Evolutionary conservation across 64 coral and sea anemone species (phyloP), one percentile per base, ranked within the genome.

Genomic region (Actinia equina): DNA sequence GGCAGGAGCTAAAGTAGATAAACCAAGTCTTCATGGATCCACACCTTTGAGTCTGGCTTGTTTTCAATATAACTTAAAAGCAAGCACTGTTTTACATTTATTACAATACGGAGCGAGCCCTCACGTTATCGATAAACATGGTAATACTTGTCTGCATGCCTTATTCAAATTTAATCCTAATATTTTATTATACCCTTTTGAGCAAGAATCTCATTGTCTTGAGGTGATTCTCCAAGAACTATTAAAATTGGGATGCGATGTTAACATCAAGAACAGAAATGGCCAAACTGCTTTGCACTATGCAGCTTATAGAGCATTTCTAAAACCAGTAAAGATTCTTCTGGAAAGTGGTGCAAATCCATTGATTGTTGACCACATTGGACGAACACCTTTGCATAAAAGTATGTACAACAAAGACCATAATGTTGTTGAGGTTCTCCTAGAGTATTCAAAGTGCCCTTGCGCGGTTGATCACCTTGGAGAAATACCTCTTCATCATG

Each of bases 371-470:
- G 86, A 87, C 52, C 46, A 87, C 42, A 49, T 87, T 87, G 86
- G 86, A 55, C 71, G 86, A 55, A 87, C 86, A 87, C 86, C 86
- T 23, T 55, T 87, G 3, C 86, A 87, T 87, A 27, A 56, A 49
- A 76, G 86, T 55, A 87, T 87, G 86, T 87, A 56, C 44, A 87
- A 87, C 70, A 49, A 11, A 5, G 25, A 56, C 52, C 17, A 41
- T 77, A 41, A 78, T 19, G 86, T 87, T 87, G 46, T 78, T 26
- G 12, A 87, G 30, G 12, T 78, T 56, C 7, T 87, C 12, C 44
- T 87, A n/a, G 64, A 87, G 13, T 87, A 87, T 17, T 78, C 70
- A 87, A 19, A 77, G 22, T 77, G 45, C 23, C 71, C 54, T 77
- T n/a, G 14, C 80, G 14, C 71, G n/a, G 16, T 55, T 77, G 86